A percentile compares a stretch with the other conserved stretches of the same genome.
Conservation (phyloP, 2,888 invertebrate genomes). For the Actias luna region DNA sequence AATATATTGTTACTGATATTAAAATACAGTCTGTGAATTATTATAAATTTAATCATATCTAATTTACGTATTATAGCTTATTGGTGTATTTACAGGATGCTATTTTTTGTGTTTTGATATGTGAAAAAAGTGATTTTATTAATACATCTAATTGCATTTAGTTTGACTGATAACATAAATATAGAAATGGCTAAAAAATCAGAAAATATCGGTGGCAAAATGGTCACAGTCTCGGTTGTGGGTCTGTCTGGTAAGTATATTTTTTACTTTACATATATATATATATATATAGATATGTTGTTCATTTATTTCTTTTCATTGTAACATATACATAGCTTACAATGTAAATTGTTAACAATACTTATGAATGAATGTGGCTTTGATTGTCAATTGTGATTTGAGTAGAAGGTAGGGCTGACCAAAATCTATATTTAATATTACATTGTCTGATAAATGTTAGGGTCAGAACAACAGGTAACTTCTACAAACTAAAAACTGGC, state of each 20-base stretch:
- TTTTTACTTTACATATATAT: not conserved
- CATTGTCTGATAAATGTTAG: too few species aligned
- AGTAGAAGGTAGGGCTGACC: too few species aligned
- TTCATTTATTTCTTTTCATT: not conserved
- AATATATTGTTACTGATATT: not conserved
- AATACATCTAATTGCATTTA: constrained; percentile 45
- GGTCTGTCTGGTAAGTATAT: constrained; percentile 87
- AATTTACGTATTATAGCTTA: constrained; percentile 37
- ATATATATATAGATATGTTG: not conserved
- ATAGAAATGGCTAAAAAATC: constrained; percentile 88
- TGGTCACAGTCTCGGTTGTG: constrained; percentile 93
- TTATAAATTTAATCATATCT: constrained; percentile 19
- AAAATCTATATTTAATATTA: too few species aligned
- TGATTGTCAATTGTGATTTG: too few species aligned
- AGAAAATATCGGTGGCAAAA: constrained; percentile 84
- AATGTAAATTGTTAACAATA: too few species aligned
- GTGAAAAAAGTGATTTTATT: constrained; percentile 52
- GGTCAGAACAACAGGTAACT: too few species aligned
- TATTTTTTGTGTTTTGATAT: constrained; percentile 67
- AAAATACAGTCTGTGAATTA: constrained; percentile 1
- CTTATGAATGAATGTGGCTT: too few species aligned
- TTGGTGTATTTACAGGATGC: constrained; percentile 33
- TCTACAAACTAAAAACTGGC: too few species aligned
- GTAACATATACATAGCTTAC: not conserved
- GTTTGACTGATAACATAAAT: constrained; percentile 46